These are phyloP conservation scores for Tinea trinotella DNA, from an alignment of 2,888 invertebrate species.

Conservation along the genomic window DNA sequence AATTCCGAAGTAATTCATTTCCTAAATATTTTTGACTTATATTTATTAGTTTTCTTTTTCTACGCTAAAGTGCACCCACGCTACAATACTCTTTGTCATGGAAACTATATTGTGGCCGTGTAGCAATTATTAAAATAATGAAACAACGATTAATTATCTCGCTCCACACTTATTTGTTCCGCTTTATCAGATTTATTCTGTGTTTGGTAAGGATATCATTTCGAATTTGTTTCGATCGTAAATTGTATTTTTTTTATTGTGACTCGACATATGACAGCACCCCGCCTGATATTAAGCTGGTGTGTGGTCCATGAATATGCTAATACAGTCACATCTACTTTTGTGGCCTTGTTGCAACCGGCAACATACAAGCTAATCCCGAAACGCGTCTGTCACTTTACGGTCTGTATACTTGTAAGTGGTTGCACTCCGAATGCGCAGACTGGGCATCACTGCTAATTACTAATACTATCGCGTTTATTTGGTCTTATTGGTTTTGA, in stretches of 20 bases:
- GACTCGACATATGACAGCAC: too few relatives aligned
- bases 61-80: constrained; percentile 16
- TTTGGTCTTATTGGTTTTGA: too few relatives aligned
- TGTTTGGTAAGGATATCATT: neutral
- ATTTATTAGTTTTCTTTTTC: neutral
- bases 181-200: neutral
- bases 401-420: too few relatives aligned
- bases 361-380: too few relatives aligned
- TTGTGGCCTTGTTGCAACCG: too few relatives aligned
- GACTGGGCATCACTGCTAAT: too few relatives aligned
- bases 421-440: too few relatives aligned
- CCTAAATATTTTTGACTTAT: neutral
- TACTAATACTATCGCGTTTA: too few relatives aligned
- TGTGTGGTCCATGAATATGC: too few relatives aligned
- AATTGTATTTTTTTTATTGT: neutral
- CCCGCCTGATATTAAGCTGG: too few relatives aligned
- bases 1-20: neutral
- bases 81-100: constrained; percentile 1
- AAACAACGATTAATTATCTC: constrained; percentile 1
- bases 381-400: too few relatives aligned
- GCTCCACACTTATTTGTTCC: neutral
- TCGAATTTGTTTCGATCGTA: neutral
- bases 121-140: constrained; percentile 14
- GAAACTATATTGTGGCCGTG: constrained; percentile 2
- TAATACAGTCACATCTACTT: too few relatives aligned